Evolutionary conservation across 2,797 vertebrate genomes (phyloP).

Genomic region (Sebastes hubbsi): DNA sequence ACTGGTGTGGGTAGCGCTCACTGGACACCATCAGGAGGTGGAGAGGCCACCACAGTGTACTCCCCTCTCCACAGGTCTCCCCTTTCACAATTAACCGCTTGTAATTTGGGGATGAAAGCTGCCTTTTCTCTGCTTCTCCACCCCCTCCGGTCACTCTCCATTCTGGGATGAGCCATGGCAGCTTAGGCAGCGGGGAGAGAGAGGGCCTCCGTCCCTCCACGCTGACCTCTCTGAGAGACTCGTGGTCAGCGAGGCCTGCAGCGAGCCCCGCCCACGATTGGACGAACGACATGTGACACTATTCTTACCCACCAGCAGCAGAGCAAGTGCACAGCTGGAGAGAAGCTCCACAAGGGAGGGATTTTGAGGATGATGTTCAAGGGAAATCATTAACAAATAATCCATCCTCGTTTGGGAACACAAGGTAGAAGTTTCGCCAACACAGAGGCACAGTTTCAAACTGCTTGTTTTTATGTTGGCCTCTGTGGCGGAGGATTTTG

Average conservation of each 20-base stretch:
- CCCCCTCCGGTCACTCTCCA: slow-evolving; percentile 40
- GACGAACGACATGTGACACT: slow-evolving; percentile 57
- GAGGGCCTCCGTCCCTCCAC: slow-evolving; percentile 29
- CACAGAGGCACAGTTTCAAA: slow-evolving; percentile 58
- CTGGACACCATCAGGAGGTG: slow-evolving; percentile 30
- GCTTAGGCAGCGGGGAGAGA: slow-evolving; percentile 37
- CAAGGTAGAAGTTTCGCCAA: slow-evolving; percentile 65
- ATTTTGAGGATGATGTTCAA: slow-evolving; percentile 8
- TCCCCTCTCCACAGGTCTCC: slow-evolving; percentile 77
- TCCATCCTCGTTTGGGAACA: slow-evolving; percentile 53
- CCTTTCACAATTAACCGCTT: slow-evolving; percentile 83
- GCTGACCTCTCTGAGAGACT: slow-evolving; percentile 48
- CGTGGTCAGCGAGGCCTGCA: slow-evolving; percentile 59
- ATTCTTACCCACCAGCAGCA: slow-evolving; percentile 49
- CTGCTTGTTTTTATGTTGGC: slow-evolving; percentile 52
- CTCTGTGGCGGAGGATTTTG: slow-evolving; percentile 49
- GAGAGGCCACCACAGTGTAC: slow-evolving; percentile 52
- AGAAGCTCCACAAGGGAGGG: slow-evolving; percentile 22
- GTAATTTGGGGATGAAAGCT: slow-evolving; percentile 80
- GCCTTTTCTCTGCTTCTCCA: slow-evolving; percentile 60
- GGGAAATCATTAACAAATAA: slow-evolving; percentile 48
- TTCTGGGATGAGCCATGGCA: slow-evolving; percentile 44
- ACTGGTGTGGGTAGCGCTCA: slow-evolving; percentile 57
- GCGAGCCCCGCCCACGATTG: slow-evolving; percentile 46
- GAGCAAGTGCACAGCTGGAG: slow-evolving; percentile 53